These are phyloP conservation scores for Rhimphoctona megacephalus DNA, from an alignment of 2,888 invertebrate genomes.

Conservation along the genomic window DNA sequence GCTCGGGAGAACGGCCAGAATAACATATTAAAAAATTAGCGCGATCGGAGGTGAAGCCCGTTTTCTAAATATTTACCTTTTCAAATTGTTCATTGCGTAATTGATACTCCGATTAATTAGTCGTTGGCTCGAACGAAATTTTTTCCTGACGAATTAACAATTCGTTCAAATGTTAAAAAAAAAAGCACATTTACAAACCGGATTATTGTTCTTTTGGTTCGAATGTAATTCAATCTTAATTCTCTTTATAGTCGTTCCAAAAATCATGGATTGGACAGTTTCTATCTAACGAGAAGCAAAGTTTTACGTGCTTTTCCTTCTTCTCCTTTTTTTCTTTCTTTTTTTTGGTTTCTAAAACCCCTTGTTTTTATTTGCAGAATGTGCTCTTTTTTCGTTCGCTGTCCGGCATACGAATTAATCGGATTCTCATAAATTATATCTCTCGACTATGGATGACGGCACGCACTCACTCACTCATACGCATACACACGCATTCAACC, in stretches of 20 bases:
- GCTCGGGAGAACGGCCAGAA: too few relatives aligned
- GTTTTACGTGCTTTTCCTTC: not conserved
- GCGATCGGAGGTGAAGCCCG: too few relatives aligned
- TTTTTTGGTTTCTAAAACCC: not conserved
- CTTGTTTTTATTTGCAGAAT: not conserved
- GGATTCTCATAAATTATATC: slow-evolving; percentile 11
- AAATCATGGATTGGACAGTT: not conserved
- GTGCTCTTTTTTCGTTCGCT: not conserved
- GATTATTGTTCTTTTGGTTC: not conserved
- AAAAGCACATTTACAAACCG: not conserved
- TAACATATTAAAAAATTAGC: too few relatives aligned
- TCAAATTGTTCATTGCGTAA: not conserved
- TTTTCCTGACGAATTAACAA: not conserved
- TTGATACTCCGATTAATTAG: not conserved
- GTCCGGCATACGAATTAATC: not conserved
- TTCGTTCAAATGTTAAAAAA: not conserved
- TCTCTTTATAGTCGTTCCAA: not conserved
- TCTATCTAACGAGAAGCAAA: not conserved
- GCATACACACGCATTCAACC: slow-evolving; percentile 1
- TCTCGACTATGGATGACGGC: slow-evolving; percentile 16
- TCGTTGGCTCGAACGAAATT: not conserved
- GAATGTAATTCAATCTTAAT: not conserved
- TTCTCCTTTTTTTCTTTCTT: not conserved
- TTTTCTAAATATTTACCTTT: too few relatives aligned
- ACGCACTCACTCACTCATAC: slow-evolving; percentile 22